phyloP scores from a whole-genome alignment of 1,140 invertebrate species.

The Drosophila saltans region DNA sequence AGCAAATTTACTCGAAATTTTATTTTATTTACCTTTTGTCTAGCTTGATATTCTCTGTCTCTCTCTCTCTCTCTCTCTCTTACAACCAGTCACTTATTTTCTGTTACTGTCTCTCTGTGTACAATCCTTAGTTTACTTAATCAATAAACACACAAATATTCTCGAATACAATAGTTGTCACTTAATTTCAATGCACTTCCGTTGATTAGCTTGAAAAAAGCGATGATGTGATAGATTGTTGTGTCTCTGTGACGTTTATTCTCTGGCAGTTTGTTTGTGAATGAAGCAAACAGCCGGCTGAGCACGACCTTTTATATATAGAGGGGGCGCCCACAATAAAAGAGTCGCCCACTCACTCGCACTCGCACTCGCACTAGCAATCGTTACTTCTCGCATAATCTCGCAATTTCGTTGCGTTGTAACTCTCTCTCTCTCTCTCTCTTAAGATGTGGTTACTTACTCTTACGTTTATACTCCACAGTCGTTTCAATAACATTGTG shows the following conservation, averaged over 20 bases:
- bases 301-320: constrained; percentile 14
- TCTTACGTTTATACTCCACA: neutral
- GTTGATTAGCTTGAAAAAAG: neutral
- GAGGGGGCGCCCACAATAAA: neutral
- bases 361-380: neutral
- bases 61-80: constrained; percentile 5
- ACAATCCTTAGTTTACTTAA: constrained; percentile 9
- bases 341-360: constrained; percentile 11
- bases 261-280: constrained; percentile 1
- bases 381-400: constrained; percentile 8
- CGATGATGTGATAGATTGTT: neutral
- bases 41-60: neutral
- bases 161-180: constrained; percentile 2
- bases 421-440: neutral
- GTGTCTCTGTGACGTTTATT: constrained; percentile 8
- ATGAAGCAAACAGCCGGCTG: constrained; percentile 13
- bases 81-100: too few species aligned
- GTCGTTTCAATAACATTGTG: neutral
- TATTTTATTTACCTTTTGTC: constrained; percentile 28
- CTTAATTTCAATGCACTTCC: constrained; percentile 17
- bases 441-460: constrained; percentile 14
- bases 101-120: neutral
- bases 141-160: constrained; percentile 6
- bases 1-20: constrained; percentile 13
- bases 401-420: constrained; percentile 16